Base-by-base conservation (phyloP, 2,113 vertebrate species). In the Larimichthys polyactis region DNA sequence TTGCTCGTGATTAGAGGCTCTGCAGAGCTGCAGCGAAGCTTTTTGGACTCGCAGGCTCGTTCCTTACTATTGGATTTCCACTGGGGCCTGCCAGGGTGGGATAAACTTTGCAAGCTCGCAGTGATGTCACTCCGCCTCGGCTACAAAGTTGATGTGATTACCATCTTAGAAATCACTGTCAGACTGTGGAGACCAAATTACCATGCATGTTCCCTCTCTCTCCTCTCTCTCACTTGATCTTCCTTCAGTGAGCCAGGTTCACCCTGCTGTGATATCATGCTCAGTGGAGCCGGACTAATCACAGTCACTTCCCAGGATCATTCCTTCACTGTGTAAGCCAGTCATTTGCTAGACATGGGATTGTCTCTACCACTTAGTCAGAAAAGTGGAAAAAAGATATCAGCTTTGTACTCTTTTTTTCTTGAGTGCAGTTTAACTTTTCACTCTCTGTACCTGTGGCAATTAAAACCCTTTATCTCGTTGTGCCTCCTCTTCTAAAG, bases 251-350 rank as follows among this genome's bases (percentile, higher is more conserved):
- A 78, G 54, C 86, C 90, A 82, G 81, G 77, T 81, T 87, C 70
- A 55, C 83, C 81, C 84, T 74, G 76, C 89, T 88, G 86, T 84
- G 90, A 91, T 89, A 79, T 87, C 91, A 91, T 83, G 85, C 79
- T 83, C 85, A 87, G 62, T 90, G 87, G 84, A 94, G 93, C 93
- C 85, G 85, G 72, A 90, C 91, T 92, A 92, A 93, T 93, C 90
- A 72, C 92, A 86, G 67, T 83, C 89, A 78, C 85, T 87, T 90
- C 90, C 90, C 82, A 48, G 90, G 78, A 89, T 87, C 81, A 67
- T 88, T 91, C 90, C 90, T 83, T 89, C 89, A 84, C 74, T 55
- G 44, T 84, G 67, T n/a, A 5, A 78, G 66, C 55, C 67, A 60
- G 67, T 91, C 82, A 74, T 62, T 91, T 63, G 69, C 65, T 75